Percentiles rank a stretch among this genome's conserved stretches.
Evolutionary conservation across 35 echinoderm and acorn worm genomes (phyloP).

Genomic region (Lytechinus variegatus): DNA sequence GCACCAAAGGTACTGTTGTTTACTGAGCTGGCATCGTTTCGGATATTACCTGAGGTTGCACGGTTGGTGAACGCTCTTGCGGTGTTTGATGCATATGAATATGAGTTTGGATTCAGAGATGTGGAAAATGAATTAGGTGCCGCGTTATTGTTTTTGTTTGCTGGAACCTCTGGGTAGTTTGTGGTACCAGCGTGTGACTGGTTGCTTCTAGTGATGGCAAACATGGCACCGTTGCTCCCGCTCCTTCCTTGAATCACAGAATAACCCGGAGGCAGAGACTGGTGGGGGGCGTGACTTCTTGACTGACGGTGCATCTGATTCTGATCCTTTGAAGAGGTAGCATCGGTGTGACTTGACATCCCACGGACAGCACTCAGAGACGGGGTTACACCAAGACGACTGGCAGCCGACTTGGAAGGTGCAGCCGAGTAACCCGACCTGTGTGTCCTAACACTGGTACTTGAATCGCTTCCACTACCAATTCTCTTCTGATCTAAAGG

Average conservation of each 20-base stretch:
- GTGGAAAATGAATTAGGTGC: not conserved
- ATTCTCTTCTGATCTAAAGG: not conserved
- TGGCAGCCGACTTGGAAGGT: not conserved
- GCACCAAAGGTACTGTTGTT: not conserved
- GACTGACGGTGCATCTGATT: not conserved
- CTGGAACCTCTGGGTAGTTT: not conserved
- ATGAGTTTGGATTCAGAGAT: not conserved
- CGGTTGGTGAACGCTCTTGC: not conserved
- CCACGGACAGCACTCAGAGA: not conserved
- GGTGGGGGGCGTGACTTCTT: not conserved
- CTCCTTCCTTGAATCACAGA: not conserved
- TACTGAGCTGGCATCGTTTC: not conserved
- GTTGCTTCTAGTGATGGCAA: not conserved
- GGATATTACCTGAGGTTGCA: not conserved
- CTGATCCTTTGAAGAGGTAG: not conserved
- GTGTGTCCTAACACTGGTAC: not conserved
- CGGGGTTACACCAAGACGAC: slow-evolving; percentile 29
- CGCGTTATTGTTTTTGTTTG: not conserved
- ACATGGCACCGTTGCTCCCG: not conserved
- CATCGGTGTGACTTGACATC: not conserved
- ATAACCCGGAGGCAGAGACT: not conserved
- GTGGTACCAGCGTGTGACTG: not conserved
- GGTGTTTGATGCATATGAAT: not conserved
- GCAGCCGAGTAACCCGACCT: not conserved
- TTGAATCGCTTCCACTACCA: not conserved